These are phyloP conservation scores for Bos javanicus DNA, from an alignment of 2,113 vertebrate genomes.

Conservation along the genomic window DNA sequence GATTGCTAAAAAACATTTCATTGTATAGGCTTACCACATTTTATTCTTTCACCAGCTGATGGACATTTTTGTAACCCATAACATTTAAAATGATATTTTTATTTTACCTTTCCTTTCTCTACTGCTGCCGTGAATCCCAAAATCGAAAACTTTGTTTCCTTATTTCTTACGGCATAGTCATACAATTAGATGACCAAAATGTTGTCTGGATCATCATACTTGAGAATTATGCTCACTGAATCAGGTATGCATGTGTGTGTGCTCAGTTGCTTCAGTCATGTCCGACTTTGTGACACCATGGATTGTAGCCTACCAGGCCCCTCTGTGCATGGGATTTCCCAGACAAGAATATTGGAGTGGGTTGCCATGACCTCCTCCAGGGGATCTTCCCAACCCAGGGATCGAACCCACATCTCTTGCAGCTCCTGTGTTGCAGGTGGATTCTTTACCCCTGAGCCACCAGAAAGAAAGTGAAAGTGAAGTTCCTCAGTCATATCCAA, in stretches of 20 bases:
- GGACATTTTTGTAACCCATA: background rate
- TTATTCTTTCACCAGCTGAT: background rate
- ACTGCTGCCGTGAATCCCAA: background rate
- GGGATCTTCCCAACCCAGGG: background rate
- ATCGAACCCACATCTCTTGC: background rate
- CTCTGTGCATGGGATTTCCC: background rate
- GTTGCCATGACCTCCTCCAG: background rate
- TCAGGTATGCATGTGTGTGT: background rate
- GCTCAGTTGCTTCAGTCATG: background rate
- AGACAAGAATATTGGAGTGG: background rate
- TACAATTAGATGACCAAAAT: background rate
- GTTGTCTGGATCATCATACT: background rate
- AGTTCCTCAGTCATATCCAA: accelerated
- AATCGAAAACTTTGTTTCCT: background rate
- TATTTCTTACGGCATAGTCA: background rate
- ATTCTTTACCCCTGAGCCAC: background rate
- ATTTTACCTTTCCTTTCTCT: background rate
- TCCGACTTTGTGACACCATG: background rate
- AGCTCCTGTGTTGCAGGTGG: background rate
- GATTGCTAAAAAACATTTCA: background rate
- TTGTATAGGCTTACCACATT: background rate
- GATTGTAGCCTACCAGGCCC: background rate
- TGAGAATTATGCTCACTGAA: background rate
- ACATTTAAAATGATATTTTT: background rate
- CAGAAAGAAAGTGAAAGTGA: background rate